phyloP scores from a whole-genome alignment of 2,797 vertebrate genomes.

The Sebastes jordani region DNA sequence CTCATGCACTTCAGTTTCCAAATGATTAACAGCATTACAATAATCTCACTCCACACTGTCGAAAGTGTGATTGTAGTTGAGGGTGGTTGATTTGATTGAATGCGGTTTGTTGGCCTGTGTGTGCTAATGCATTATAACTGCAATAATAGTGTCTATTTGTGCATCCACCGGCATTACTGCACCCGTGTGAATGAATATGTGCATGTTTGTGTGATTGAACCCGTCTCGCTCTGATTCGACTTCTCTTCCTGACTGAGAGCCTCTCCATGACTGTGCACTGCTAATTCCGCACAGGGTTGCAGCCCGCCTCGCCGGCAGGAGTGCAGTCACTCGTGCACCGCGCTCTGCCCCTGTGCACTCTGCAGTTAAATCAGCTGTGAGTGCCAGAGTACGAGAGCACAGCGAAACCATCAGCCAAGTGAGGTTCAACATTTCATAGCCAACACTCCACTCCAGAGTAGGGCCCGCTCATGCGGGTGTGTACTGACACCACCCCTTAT shows the following conservation, averaged over 20 bases:
- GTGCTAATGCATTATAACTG: background rate
- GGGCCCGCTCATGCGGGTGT: slow-evolving; percentile 20
- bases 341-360: slow-evolving; percentile 23
- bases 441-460: slow-evolving; percentile 33
- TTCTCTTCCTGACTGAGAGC: slow-evolving; percentile 29
- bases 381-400: slow-evolving; percentile 3
- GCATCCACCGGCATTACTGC: background rate
- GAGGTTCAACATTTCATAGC: slow-evolving; percentile 31
- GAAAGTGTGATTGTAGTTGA: background rate
- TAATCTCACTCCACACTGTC: background rate
- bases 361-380: slow-evolving; percentile 46
- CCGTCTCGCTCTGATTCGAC: slow-evolving; percentile 9
- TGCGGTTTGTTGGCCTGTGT: background rate
- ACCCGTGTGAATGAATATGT: slow-evolving; percentile 1
- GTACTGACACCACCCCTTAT: slow-evolving; percentile 24
- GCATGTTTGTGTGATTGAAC: slow-evolving; percentile 46
- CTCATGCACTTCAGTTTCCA: slow-evolving; percentile 18
- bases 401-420: slow-evolving; percentile 21
- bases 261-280: background rate
- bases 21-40: slow-evolving; percentile 15
- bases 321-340: slow-evolving; percentile 13
- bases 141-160: slow-evolving; percentile 3
- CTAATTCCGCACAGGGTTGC: slow-evolving; percentile 6
- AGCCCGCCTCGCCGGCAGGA: background rate
- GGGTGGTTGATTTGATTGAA: slow-evolving; percentile 24